Evolutionary conservation across 2,888 invertebrate species (phyloP), one percentile per base, ranked within the genome.

Genomic region (Eilema depressum): DNA sequence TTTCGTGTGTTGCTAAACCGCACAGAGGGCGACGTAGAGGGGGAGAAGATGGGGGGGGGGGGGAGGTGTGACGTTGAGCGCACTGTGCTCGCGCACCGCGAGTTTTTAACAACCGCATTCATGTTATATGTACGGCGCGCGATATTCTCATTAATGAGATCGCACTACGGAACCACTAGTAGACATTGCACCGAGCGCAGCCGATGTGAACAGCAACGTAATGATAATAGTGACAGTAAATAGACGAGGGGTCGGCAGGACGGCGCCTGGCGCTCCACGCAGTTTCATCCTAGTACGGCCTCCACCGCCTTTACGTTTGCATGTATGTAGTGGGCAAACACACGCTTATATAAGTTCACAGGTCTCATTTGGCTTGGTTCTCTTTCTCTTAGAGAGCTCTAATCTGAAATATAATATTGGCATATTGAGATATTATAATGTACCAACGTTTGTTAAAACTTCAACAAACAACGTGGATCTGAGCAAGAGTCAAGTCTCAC

Each of bases 91-190:
- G 66, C 69, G 71, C 71, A 76, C 79, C 78, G 75, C 79, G 71
- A 20, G 23, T 66, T 78, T 81, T 82, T 76, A 80, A 80, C 76
- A 76, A 82, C 74, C 68, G 25, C 62, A 4, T 62, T n/a, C 17
- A 33, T 25, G 30, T 41, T 69, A n/a, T n/a, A n/a, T n/a, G 33
- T 70, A 69, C 14, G 61, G 30, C 28, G 68, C 66, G 59, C 63
- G 63, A 23, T 70, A 68, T 65, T 63, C 73, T 81, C 70, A 74
- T 78, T 80, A 76, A 73, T 68, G 69, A 25, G 63, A 57, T 56
- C 63, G 70, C 63, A 33, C 59, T 17, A 47, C 53, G 25, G 30
- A 12, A 28, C 7, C 57, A 47, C 12, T 26, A 17, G 56, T 1
- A 28, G 61, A 69, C 64, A 64, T 2, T 25, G 60, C 47, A 37